A percentile compares a stretch with the other conserved stretches of the same genome.
phyloP scores from a whole-genome alignment of 2,888 invertebrate genomes.

The Thereva nobilitata region DNA sequence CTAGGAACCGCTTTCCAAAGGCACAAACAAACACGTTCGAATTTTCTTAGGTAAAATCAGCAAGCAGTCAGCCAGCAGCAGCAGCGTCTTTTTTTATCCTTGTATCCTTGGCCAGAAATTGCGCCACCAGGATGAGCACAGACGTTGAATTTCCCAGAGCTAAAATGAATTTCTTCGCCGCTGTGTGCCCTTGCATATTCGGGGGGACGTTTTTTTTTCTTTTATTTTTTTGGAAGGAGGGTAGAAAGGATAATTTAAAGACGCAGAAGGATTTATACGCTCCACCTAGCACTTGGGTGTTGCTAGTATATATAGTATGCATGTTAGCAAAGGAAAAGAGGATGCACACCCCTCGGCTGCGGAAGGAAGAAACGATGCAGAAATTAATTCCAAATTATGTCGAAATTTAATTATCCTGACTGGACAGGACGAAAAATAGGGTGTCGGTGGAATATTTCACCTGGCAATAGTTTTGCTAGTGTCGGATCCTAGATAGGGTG shows the following conservation, averaged over 20 bases:
- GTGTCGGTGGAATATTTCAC: conserved; percentile 6
- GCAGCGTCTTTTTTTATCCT: conserved; percentile 12
- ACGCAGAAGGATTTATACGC: conserved; percentile 28
- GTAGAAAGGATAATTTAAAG: conserved; percentile 17
- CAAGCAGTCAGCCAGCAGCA: conserved; percentile 9
- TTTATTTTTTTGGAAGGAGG: no score
- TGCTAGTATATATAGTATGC: no score
- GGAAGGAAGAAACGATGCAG: conserved; percentile 17
- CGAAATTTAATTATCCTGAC: conserved; percentile 26
- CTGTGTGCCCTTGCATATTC: neutral
- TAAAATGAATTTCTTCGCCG: conserved; percentile 23
- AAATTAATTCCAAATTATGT: conserved; percentile 34
- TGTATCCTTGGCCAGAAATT: conserved; percentile 8
- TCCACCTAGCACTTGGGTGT: neutral
- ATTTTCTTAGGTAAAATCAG: neutral
- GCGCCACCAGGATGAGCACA: conserved; percentile 19
- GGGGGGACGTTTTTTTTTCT: neutral
- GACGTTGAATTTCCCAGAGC: conserved; percentile 31
- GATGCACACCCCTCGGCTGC: neutral
- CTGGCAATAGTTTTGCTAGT: no score
- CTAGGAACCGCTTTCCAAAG: no score
- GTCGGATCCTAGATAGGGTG: no score
- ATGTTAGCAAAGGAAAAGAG: neutral
- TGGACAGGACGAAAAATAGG: conserved; percentile 9
- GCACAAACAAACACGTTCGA: no score